Evolutionary conservation across 2,113 vertebrate genomes (phyloP).

Genomic region (Galbula dea): DNA sequence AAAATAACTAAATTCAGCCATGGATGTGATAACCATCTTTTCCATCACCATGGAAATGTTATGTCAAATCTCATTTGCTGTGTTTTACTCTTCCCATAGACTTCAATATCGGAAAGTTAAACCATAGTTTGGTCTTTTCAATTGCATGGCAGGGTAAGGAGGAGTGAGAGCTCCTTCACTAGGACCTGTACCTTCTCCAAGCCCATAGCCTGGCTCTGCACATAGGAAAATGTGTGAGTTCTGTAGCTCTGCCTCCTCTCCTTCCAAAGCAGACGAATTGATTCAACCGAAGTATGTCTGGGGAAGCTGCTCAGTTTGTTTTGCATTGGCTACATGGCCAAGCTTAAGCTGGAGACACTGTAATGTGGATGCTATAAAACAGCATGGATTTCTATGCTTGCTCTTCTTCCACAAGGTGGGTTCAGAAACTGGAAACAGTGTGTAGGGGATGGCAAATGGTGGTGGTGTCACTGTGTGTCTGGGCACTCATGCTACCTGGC

Average conservation of each 20-base stretch:
- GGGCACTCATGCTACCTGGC: not conserved
- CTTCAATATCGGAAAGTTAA: not conserved
- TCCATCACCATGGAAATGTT: not conserved
- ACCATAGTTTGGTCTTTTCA: not conserved
- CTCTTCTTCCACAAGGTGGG: not conserved
- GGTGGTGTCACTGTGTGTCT: not conserved
- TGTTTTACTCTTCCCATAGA: not conserved
- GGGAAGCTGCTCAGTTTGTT: not conserved
- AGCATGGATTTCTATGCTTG: not conserved
- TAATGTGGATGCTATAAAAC: fast-evolving
- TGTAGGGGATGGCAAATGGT: fast-evolving
- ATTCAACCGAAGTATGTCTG: not conserved
- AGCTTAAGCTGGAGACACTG: not conserved
- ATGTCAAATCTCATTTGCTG: not conserved
- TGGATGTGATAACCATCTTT: not conserved
- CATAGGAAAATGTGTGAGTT: not conserved
- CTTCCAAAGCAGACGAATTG: not conserved
- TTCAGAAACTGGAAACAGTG: not conserved
- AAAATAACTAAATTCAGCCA: not conserved
- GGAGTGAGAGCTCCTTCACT: not conserved
- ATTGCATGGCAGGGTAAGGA: not conserved
- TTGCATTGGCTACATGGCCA: not conserved
- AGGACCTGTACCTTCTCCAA: not conserved
- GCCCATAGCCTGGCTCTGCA: not conserved
- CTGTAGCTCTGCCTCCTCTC: not conserved